Conservation (phyloP, 1,140 invertebrate species). For the Caenorhabditis remanei region DNA sequence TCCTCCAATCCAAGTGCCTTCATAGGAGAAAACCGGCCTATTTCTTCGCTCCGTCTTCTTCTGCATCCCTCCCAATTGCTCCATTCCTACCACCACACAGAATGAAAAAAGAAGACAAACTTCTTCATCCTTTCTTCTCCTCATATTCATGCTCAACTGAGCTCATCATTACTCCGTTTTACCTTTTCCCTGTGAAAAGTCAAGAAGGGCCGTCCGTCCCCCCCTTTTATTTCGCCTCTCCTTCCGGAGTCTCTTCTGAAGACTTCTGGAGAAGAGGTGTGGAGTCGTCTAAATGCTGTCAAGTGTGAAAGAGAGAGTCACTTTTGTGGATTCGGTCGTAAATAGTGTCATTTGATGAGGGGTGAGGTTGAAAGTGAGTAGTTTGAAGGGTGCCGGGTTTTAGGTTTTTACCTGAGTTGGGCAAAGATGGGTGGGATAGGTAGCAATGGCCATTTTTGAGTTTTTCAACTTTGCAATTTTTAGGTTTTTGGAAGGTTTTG, state of each 20-base stretch:
- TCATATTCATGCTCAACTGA: slow-evolving; percentile 55
- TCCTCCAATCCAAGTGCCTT: not conserved
- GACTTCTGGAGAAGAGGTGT: not conserved
- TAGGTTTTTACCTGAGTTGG: not conserved
- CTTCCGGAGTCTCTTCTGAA: not conserved
- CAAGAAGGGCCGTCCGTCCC: too few species aligned
- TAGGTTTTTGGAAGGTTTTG: too few species aligned
- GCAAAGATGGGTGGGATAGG: too few species aligned
- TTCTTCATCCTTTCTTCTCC: slow-evolving; percentile 28
- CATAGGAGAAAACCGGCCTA: not conserved
- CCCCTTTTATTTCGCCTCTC: slow-evolving; percentile 38
- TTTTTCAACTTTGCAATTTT: too few species aligned
- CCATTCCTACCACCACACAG: not conserved
- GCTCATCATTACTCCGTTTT: slow-evolving; percentile 36
- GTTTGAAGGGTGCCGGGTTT: too few species aligned
- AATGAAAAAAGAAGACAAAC: not conserved
- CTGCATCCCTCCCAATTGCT: slow-evolving; percentile 6
- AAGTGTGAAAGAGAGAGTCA: slow-evolving; percentile 33
- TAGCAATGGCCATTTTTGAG: too few species aligned
- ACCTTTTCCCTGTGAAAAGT: not conserved
- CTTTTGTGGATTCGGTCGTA: not conserved
- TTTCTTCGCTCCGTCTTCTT: not conserved
- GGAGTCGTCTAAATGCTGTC: slow-evolving; percentile 30
- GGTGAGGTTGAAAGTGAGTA: too few species aligned
- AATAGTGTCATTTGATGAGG: slow-evolving; percentile 16